These are phyloP conservation scores for Nipponia nippon DNA, from an alignment of 2,113 vertebrate species.

Conservation along the genomic window DNA sequence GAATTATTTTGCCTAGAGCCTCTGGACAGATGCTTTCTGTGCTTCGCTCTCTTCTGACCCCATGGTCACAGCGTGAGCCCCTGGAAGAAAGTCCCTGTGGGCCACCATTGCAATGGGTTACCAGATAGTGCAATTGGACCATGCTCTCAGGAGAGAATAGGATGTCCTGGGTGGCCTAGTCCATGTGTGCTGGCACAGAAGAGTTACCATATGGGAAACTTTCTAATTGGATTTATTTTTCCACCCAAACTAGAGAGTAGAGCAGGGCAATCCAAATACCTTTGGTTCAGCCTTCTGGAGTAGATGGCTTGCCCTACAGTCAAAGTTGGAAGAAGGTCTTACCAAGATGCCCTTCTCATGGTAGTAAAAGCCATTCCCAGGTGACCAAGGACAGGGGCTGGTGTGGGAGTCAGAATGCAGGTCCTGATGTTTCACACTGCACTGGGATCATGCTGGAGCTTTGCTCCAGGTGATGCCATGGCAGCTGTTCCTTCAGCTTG, in stretches of 20 bases:
- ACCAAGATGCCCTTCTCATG: neutral
- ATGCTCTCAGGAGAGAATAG: neutral
- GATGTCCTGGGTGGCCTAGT: neutral
- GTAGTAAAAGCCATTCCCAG: neutral
- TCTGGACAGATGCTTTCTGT: neutral
- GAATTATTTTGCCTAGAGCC: neutral
- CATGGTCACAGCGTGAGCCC: neutral
- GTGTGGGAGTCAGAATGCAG: neutral
- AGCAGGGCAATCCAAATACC: neutral
- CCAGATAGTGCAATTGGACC: neutral
- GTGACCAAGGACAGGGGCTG: neutral
- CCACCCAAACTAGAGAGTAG: neutral
- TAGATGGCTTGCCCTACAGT: neutral
- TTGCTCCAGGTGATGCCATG: neutral
- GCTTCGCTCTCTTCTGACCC: neutral
- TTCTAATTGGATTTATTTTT: neutral
- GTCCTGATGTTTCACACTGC: neutral
- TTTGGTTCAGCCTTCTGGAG: neutral
- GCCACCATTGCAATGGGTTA: neutral
- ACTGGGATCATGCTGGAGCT: neutral
- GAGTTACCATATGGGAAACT: neutral
- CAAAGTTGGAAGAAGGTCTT: neutral
- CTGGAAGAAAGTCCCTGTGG: neutral
- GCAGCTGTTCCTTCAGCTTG: neutral
- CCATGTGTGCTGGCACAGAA: neutral